A percentile compares a stretch with the other conserved stretches of the same genome.
phyloP scores from a whole-genome alignment of 2,113 vertebrate genomes.

The Podarcis cretensis region DNA sequence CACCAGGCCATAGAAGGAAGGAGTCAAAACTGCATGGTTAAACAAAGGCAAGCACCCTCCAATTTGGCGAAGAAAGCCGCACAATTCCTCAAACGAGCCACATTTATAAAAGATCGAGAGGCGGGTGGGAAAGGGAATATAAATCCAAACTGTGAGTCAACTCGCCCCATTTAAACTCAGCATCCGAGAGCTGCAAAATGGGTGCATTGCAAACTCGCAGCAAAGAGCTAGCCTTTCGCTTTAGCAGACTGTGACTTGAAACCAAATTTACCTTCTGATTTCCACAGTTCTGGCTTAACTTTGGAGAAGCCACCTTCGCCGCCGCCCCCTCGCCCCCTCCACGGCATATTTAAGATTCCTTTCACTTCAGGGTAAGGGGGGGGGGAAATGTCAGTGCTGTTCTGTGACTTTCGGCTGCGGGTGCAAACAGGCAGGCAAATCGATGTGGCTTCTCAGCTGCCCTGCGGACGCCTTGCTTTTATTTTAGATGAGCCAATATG shows the following conservation, averaged over 20 bases:
- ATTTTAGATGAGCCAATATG: not conserved
- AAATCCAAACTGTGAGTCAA: not conserved
- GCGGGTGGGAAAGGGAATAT: not conserved
- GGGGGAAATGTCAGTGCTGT: not conserved
- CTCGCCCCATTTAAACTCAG: not conserved
- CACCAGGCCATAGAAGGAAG: not conserved
- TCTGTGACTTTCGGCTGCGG: not conserved
- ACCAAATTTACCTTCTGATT: not conserved
- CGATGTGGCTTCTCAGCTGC: accelerated
- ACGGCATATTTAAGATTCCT: not conserved
- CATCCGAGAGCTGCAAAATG: not conserved
- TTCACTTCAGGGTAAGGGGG: not conserved
- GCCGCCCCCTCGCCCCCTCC: no score
- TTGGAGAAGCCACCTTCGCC: accelerated
- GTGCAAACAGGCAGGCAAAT: accelerated
- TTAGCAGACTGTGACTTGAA: not conserved
- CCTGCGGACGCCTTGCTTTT: accelerated
- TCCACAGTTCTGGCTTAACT: not conserved
- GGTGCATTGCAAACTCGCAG: not conserved
- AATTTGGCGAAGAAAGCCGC: not conserved
- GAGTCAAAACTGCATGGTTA: not conserved
- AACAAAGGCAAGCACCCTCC: not conserved
- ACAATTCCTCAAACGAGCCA: not conserved
- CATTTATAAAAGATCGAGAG: not conserved
- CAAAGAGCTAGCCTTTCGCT: not conserved